Evolutionary conservation across 2,797 vertebrate species (phyloP).

Genomic region (Manis crassicaudata): DNA sequence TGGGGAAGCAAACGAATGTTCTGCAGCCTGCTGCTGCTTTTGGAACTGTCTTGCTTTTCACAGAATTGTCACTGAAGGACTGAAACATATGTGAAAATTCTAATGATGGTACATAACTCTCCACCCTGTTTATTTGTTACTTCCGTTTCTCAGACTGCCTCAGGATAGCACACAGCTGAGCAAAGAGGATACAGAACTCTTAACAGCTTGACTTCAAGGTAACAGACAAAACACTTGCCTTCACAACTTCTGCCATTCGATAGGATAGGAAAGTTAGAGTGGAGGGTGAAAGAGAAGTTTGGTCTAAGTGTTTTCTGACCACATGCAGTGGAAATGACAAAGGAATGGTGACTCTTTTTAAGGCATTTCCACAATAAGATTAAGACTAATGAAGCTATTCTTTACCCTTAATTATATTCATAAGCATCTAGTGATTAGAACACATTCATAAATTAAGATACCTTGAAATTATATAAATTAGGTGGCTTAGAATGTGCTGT

Average conservation of each 20-base stretch:
- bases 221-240: slow-evolving; percentile 58
- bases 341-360: slow-evolving; percentile 72
- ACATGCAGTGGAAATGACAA: slow-evolving; percentile 39
- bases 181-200: background rate
- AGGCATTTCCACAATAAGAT: slow-evolving; percentile 79
- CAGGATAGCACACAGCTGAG: slow-evolving; percentile 17
- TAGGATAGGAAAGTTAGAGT: slow-evolving; percentile 15
- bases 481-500: slow-evolving; percentile 74
- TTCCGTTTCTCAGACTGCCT: slow-evolving; percentile 55
- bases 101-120: background rate
- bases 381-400: slow-evolving; percentile 82
- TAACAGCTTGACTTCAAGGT: slow-evolving; percentile 63
- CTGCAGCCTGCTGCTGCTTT: background rate
- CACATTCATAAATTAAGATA: slow-evolving; percentile 84
- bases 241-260: slow-evolving; percentile 53
- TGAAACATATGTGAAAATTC: slow-evolving; percentile 47
- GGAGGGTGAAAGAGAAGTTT: slow-evolving; percentile 54
- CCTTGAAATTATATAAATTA: slow-evolving; percentile 81
- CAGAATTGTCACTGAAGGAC: background rate
- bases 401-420: slow-evolving; percentile 86
- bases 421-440: slow-evolving; percentile 86
- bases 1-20: background rate
- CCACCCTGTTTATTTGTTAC: slow-evolving; percentile 48
- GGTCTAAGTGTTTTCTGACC: slow-evolving; percentile 45
- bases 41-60: slow-evolving; percentile 48